Evolutionary conservation across 2,888 invertebrate species (phyloP), one percentile per base, ranked within the genome.

Genomic region (Cheilosia vernalis): DNA sequence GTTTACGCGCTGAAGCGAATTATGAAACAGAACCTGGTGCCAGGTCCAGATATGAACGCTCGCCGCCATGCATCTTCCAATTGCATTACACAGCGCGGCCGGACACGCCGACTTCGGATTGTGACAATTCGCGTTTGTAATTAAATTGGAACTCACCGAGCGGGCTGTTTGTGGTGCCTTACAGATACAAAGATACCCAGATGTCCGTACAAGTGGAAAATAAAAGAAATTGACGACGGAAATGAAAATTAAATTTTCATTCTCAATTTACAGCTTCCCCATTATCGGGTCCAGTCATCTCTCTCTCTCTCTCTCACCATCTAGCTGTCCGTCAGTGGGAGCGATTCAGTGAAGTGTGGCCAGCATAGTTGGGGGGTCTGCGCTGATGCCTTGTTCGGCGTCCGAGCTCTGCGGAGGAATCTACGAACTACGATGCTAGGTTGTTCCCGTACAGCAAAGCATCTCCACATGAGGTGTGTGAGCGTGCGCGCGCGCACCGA

Each of bases 171-270:
- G n/a, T 19, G 44, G 79, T 80, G 74, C 80, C 15, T 66, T 79
- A 73, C 73, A 79, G 73, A 73, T 66, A 37, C 58, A 9, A 17
- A 77, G 40, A 19, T 69, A 55, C 69, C 61, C 42, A 60, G 51
- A 60, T 49, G 27, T 37, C 2, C 37, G 37, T 24, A 73, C 63
- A 37, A 44, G 51, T 51, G 66, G 17, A 55, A 67, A 73, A 66
- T 72, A 40, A 64, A 72, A 77, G 40, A 55, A 49, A 51, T 27
- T 30, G 51, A 69, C 69, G 70, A 85, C 74, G 74, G 81, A 76
- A 72, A 85, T 74, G 69, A 70, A 85, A 81, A 85, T 81, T 85
- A 69, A 85, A 81, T 80, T 76, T 85, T 85, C 76, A 85, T 81
- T 76, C 81, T 77, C 76, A 85, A 81, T 76, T 70, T 66, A 80